Conservation (phyloP, 2,113 vertebrate species). For the Gyps fulvus region DNA sequence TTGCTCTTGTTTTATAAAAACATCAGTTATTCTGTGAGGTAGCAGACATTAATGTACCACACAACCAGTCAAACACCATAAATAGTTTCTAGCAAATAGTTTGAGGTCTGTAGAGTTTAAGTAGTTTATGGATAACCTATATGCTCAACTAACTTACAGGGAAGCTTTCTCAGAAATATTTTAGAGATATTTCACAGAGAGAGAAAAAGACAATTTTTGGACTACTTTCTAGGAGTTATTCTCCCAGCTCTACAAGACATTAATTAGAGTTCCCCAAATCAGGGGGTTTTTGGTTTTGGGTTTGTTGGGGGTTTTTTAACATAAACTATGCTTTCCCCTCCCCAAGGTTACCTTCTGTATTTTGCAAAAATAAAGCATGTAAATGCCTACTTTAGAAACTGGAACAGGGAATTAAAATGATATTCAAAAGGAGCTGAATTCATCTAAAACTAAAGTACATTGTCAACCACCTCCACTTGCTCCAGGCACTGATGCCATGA, state of each 20-base stretch:
- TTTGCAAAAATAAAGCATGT: constrained; percentile 63
- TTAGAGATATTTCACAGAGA: background rate
- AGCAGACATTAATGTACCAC: background rate
- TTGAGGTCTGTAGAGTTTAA: background rate
- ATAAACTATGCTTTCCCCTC: background rate
- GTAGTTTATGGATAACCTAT: background rate
- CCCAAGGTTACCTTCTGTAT: background rate
- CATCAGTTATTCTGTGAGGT: background rate
- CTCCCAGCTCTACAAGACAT: background rate
- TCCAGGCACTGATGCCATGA: constrained; percentile 79
- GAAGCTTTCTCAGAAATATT: background rate
- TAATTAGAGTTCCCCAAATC: background rate
- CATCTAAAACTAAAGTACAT: constrained; percentile 76
- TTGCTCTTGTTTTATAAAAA: background rate
- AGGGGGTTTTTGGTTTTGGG: background rate
- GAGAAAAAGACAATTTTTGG: background rate
- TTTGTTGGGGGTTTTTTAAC: background rate
- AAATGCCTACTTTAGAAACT: constrained; percentile 66
- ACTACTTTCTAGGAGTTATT: background rate
- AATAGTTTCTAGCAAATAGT: background rate
- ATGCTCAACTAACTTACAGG: background rate
- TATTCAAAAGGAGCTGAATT: constrained; percentile 77
- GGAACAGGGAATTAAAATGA: constrained; percentile 71
- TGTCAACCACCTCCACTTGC: constrained; percentile 79
- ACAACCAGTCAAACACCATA: background rate